Base-by-base conservation (phyloP, 2,888 invertebrate genomes). In the Dermolepida albohirtum region DNA sequence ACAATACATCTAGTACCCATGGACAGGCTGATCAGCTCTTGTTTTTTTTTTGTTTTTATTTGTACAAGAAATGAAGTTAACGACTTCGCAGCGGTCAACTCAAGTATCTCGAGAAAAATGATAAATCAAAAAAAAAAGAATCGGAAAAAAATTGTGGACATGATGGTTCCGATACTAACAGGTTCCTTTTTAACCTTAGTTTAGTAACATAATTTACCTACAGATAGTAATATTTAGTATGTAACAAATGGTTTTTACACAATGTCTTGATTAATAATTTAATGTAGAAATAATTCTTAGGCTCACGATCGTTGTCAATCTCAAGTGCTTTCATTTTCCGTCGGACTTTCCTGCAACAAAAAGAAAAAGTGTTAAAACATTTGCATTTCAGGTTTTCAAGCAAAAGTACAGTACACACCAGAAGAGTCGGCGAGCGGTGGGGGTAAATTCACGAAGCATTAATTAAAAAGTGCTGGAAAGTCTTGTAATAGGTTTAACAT, bases 341-440 rank as follows among this genome's bases (percentile, higher is more conserved):
- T 77, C 69, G 76, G 78, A 78, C 77, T 78, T 72, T 78, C 77
- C 78, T 78, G 57, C n/a, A 74, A 76, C 7, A 51, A 66, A 47
- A 69, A 51, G 54, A 49, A 59, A 50, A 64, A n/a, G n/a, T n/a
- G n/a, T n/a, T n/a, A n/a, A n/a, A n/a, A n/a, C n/a, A n/a, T n/a
- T n/a, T n/a, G n/a, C n/a, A n/a, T n/a, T n/a, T n/a, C n/a, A n/a
- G n/a, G n/a, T n/a, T n/a, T n/a, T n/a, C n/a, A n/a, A n/a, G n/a
- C n/a, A n/a, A n/a, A n/a, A n/a, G n/a, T n/a, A n/a, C n/a, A n/a
- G n/a, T n/a, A n/a, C n/a, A n/a, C n/a, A n/a, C n/a, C n/a, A n/a
- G n/a, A n/a, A n/a, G n/a, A n/a, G n/a, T n/a, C n/a, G n/a, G n/a
- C n/a, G n/a, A n/a, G n/a, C n/a, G n/a, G n/a, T n/a, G n/a, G n/a